These are phyloP conservation scores for Noctua fimbriata DNA, from an alignment of 2,888 invertebrate species.

Conservation along the genomic window DNA sequence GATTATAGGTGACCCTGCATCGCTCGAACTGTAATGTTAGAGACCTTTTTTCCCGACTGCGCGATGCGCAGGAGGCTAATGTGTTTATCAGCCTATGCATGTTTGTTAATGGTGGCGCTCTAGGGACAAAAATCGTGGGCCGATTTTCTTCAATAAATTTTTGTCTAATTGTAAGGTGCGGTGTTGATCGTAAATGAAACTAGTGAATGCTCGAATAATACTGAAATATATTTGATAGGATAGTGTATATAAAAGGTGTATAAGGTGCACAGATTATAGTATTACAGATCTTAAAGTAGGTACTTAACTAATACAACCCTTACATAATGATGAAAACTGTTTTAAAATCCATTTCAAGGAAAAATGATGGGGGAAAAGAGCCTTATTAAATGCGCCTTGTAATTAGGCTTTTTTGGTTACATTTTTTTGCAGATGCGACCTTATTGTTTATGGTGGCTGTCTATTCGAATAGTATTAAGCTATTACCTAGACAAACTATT, in stretches of 20 bases:
- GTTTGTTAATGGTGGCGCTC: neutral
- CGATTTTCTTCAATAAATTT: neutral
- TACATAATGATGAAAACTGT: neutral
- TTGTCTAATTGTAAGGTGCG: no score
- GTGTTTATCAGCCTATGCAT: neutral
- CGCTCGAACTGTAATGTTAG: neutral
- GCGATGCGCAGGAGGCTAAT: neutral
- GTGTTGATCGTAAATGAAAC: no score
- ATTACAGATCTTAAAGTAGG: no score
- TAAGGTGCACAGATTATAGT: no score
- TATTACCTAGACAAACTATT: neutral
- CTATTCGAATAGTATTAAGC: neutral
- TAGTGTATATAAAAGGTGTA: no score
- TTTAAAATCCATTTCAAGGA: no score
- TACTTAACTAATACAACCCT: no score
- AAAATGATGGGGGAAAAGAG: no score
- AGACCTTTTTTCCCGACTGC: neutral
- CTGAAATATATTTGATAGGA: no score
- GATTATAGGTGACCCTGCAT: neutral
- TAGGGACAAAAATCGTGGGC: neutral
- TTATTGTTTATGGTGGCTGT: neutral
- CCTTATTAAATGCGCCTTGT: no score
- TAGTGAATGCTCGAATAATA: no score
- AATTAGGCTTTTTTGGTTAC: no score
- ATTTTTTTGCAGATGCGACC: neutral